Base-by-base conservation (phyloP, 1,140 invertebrate genomes). In the Oppia nitens region DNA sequence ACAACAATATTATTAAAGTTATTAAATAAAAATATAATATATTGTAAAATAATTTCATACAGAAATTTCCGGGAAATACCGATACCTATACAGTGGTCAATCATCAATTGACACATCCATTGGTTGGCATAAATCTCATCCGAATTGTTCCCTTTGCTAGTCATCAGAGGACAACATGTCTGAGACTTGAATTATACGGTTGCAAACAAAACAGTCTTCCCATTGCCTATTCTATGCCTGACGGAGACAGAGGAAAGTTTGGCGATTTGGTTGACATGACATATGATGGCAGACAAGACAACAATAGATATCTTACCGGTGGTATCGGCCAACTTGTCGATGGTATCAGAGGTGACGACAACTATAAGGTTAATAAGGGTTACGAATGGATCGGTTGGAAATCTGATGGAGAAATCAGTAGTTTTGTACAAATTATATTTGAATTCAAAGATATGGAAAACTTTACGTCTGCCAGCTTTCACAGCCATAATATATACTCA, bases 311-410 rank as follows among this genome's bases (percentile, higher is more conserved):
- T 62, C 77, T 90, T 56, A 72, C 76, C 17, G 77, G 81, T 49
- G 90, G 90, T 21, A 73, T 94, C 2, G 91, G 91, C 20, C 84
- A 88, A 68, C 75, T 95, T 55, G 83, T 82, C n/a, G 88, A 94
- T 70, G 89, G 90, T 11, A 78, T 80, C 63, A 76, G 75, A 62
- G 87, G 87, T 48, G 77, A 80, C n/a, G 81, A 84, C 60, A 82
- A 87, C 69, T 87, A 85, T 69, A 78, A 81, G 64, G 71, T 78
- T n/a, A 82, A 84, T 70, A 78, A 75, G 76, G 85, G 84, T 29
- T 82, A 80, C 50, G 82, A 83, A 40, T 94, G 90, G 90, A 84
- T 94, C 9, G 89, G 89, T 0, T 94, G 90, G 89, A 51, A 59
- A 27, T 26, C 52, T 12, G 21, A 9, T 14, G 26, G 9, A 26